phyloP scores from a whole-genome alignment of 2,888 invertebrate genomes.

The Trissolcus japonicus region DNA sequence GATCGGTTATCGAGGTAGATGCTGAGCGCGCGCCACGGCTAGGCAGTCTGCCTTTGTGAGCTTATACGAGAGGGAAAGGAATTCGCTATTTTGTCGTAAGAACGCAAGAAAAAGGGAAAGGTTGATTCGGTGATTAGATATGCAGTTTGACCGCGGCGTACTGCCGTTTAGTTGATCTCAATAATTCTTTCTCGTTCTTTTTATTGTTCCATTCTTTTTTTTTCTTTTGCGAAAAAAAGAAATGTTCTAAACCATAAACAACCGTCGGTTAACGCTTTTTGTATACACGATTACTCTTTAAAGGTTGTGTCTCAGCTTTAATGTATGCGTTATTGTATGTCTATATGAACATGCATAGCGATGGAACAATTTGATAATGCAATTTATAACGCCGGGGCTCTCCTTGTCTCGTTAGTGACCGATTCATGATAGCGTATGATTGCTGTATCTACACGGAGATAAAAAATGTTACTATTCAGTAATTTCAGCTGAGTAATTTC shows the following conservation, averaged over 20 bases:
- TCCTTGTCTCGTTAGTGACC: constrained; percentile 3
- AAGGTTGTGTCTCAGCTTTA: not conserved
- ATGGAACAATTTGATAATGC: constrained; percentile 6
- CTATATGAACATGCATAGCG: constrained; percentile 1
- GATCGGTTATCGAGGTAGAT: constrained; percentile 73
- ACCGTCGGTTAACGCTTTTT: constrained; percentile 4
- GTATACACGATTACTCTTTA: not conserved
- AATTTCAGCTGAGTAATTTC: too few species aligned
- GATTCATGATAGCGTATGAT: constrained; percentile 13
- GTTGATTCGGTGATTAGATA: constrained; percentile 70
- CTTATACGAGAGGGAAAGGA: constrained; percentile 71
- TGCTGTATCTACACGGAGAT: not conserved
- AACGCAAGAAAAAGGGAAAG: constrained; percentile 71
- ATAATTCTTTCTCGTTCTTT: constrained; percentile 26
- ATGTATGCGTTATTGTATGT: constrained; percentile 6
- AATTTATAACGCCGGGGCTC: not conserved
- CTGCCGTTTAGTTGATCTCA: constrained; percentile 48
- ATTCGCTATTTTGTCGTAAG: constrained; percentile 71
- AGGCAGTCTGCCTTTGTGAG: constrained; percentile 60
- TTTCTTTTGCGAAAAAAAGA: constrained; percentile 30
- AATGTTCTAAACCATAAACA: constrained; percentile 30
- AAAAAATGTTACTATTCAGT: too few species aligned
- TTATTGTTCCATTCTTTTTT: constrained; percentile 8
- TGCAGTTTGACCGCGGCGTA: constrained; percentile 62
- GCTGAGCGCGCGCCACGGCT: constrained; percentile 57